Base-by-base conservation (phyloP, 92 coral and sea anemone genomes). In the Epizoanthus scotinus region DNA sequence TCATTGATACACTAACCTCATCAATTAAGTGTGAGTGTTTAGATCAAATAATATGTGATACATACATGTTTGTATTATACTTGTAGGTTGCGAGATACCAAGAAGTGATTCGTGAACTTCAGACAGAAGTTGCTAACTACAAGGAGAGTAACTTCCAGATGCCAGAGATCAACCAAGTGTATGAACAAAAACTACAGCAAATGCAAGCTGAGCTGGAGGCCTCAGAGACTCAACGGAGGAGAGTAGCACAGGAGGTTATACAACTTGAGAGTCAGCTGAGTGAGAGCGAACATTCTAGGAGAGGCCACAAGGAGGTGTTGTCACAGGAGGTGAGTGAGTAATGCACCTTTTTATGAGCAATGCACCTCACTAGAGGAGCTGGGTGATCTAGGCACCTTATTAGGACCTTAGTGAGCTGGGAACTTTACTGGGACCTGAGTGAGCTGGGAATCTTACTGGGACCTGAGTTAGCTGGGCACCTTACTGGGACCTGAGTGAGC, bases 191-290 rank as follows among this genome's bases (percentile, higher is more conserved):
- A 66, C 80, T 90, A 52, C 87, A 85, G 57, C 80, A 89, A 59
- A 70, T 96, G 50, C 91, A 96, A 63, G 84, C 90, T 14, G 94
- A 96, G 73, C 89, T 96, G 50, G 90, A 93, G 82, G 93, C 82
- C 25, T 84, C 96, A 3, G 93, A 89, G 47, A 91, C 91, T 3
- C 93, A 96, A 65, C 85, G 97, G 56, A 84, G 89, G 38, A 69
- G 69, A 54, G 78, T 89, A 14, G 88, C 90, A 2, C 89, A 91
- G 13, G 93, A 91, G 61, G 87, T 91, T 63, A 84, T 83, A 9
- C 78, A 87, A 78, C 87, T 90, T 59, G 89, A 93, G 82, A 84
- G 90, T 19, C 91, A 93, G 78, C 79, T 90, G 85, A 89, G 94
- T 40, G 94, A 92, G 58, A 68, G 87, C 9, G 90, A 90, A 44